A percentile compares a stretch with the other conserved stretches of the same genome.
Evolutionary conservation across 2,797 vertebrate genomes (phyloP).

Genomic region (Galago senegalensis): DNA sequence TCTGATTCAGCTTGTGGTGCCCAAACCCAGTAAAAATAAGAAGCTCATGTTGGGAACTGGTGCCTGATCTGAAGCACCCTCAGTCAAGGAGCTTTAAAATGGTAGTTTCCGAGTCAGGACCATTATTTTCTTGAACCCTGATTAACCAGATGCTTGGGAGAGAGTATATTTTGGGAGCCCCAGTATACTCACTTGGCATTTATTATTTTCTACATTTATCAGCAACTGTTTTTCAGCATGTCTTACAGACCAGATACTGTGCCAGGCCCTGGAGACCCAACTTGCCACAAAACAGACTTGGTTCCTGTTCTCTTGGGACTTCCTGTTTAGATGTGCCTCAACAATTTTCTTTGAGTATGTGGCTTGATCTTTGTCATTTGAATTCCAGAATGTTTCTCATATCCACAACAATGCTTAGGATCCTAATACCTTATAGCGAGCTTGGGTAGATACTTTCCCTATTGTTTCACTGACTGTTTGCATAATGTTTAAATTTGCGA

Average conservation of each 20-base stretch:
- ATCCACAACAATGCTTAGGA: background rate
- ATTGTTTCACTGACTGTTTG: background rate
- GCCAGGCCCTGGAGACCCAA: background rate
- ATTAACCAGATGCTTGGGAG: background rate
- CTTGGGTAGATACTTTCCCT: background rate
- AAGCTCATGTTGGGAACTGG: background rate
- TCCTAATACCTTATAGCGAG: background rate
- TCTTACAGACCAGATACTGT: background rate
- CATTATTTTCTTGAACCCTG: background rate
- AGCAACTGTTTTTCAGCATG: background rate
- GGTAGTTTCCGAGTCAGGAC: background rate
- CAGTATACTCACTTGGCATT: background rate
- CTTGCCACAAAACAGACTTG: background rate
- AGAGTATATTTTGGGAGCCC: background rate
- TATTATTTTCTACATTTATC: constrained; percentile 16
- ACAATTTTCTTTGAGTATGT: background rate
- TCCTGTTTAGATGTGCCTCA: background rate
- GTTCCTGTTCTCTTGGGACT: background rate
- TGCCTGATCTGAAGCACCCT: background rate
- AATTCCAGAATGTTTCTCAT: background rate
- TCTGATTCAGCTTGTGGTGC: background rate
- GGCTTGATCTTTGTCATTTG: constrained; percentile 35
- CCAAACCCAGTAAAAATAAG: constrained; percentile 14
- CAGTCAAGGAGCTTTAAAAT: background rate
- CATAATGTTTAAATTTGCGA: background rate